Evolutionary conservation across 2,888 invertebrate genomes (phyloP).

Genomic region (Odontocolon sp.): DNA sequence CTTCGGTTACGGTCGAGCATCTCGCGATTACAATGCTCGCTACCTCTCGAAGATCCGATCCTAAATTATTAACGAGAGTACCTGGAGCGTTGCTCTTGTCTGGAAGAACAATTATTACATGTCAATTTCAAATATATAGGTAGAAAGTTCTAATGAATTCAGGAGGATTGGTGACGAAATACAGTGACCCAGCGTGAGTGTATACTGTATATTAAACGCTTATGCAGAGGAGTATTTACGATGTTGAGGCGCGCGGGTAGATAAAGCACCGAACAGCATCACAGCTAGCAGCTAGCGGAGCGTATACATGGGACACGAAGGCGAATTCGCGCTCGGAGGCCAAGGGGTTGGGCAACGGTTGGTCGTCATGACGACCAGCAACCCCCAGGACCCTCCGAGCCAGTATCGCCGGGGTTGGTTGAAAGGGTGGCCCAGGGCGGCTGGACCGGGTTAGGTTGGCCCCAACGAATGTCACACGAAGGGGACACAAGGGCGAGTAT

Average conservation of each 20-base stretch:
- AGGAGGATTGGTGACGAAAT: conserved; percentile 16
- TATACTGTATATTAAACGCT: conserved; percentile 61
- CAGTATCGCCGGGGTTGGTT: conserved; percentile 76
- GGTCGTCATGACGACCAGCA: conserved; percentile 80
- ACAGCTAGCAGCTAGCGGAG: conserved; percentile 33
- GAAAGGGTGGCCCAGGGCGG: conserved; percentile 79
- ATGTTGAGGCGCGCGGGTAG: conserved; percentile 43
- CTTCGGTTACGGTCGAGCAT: conserved; percentile 44
- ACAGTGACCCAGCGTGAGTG: conserved; percentile 50
- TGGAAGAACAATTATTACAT: conserved; percentile 22
- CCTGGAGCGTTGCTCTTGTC: neutral
- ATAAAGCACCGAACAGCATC: conserved; percentile 52
- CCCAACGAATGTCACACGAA: conserved; percentile 77
- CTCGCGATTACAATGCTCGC: conserved; percentile 10
- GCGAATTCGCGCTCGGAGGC: conserved; percentile 64
- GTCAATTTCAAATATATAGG: conserved; percentile 18
- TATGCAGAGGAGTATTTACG: conserved; percentile 57
- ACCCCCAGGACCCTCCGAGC: conserved; percentile 77
- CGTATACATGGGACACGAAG: conserved; percentile 62
- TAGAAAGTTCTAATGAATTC: neutral
- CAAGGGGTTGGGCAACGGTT: conserved; percentile 74
- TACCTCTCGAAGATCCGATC: neutral
- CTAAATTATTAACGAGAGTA: conserved; percentile 7
- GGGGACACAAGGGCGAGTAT: conserved; percentile 75
- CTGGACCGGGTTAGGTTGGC: conserved; percentile 77